Percentiles rank a stretch among this genome's conserved stretches.
Conservation (phyloP, 2,113 vertebrate species). For the Spea multiplicata region DNA sequence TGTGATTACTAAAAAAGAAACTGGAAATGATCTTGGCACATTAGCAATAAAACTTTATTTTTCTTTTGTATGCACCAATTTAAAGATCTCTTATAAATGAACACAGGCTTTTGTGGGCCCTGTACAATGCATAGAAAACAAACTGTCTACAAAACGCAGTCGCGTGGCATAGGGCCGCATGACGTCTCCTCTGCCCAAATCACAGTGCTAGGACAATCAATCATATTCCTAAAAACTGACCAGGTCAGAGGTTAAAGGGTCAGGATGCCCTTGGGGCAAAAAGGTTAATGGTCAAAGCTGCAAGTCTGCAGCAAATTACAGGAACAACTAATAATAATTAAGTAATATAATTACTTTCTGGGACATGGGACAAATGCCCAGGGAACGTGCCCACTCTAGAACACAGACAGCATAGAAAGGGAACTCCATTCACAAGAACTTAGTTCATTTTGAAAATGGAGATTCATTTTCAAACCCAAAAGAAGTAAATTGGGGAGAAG, state of each 20-base stretch:
- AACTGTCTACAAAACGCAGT: constrained; percentile 27
- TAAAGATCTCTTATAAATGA: constrained; percentile 31
- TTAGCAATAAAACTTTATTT: constrained; percentile 44
- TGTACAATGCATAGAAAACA: constrained; percentile 27
- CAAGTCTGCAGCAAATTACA: not conserved
- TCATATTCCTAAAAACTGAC: constrained; percentile 32
- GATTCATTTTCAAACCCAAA: not conserved
- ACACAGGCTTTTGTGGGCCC: not conserved
- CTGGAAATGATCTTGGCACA: not conserved
- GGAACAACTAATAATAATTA: not conserved
- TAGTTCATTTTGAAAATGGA: not conserved
- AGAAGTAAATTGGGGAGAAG: not conserved
- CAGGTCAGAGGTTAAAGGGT: constrained; percentile 38
- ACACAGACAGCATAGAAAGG: not conserved
- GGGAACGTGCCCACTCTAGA: not conserved
- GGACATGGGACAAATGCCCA: not conserved
- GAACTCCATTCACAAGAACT: not conserved
- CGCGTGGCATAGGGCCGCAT: constrained; percentile 19
- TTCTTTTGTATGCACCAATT: constrained; percentile 36
- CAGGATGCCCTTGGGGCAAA: not conserved
- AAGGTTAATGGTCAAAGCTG: not conserved
- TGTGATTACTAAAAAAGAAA: not conserved
- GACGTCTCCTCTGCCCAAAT: constrained; percentile 37
- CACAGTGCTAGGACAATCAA: constrained; percentile 43
- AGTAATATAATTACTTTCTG: no score